phyloP scores from a whole-genome alignment of 2,888 invertebrate genomes.

The Epistrophe eligans region DNA sequence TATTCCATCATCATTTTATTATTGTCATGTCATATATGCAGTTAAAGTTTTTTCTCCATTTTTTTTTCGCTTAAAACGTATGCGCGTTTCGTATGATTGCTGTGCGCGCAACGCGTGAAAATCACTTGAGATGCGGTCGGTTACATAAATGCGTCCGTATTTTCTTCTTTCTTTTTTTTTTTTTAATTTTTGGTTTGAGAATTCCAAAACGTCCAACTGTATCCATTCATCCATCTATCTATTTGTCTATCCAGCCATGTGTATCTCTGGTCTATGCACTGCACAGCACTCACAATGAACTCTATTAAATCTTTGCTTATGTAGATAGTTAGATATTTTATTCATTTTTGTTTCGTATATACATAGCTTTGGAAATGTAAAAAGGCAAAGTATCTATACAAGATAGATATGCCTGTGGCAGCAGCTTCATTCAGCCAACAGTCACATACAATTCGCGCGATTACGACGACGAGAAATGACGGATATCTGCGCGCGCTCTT shows the following conservation, averaged over 20 bases:
- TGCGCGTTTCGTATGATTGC: slow-evolving; percentile 53
- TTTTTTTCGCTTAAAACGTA: slow-evolving; percentile 11
- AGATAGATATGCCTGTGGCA: slow-evolving; percentile 28
- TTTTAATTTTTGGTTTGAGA: slow-evolving; percentile 6
- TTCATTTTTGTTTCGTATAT: slow-evolving; percentile 1
- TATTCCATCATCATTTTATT: slow-evolving; percentile 23
- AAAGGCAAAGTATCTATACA: background rate
- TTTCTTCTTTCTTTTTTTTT: slow-evolving; percentile 20
- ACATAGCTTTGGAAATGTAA: background rate
- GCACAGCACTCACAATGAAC: slow-evolving; percentile 33
- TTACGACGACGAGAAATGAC: slow-evolving; percentile 51
- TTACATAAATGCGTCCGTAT: slow-evolving; percentile 63
- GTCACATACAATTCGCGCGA: slow-evolving; percentile 55
- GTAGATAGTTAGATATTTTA: slow-evolving; percentile 24
- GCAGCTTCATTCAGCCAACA: slow-evolving; percentile 16
- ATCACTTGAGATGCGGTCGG: slow-evolving; percentile 70
- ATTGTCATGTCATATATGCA: background rate
- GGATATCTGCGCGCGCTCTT: slow-evolving; percentile 73
- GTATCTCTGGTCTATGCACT: slow-evolving; percentile 32
- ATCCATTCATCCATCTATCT: slow-evolving; percentile 73
- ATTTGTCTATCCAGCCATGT: slow-evolving; percentile 60
- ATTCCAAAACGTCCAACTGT: slow-evolving; percentile 72
- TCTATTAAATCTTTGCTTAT: slow-evolving; percentile 42
- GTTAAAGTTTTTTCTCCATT: slow-evolving; percentile 31
- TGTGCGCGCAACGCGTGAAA: slow-evolving; percentile 71